These are phyloP conservation scores for Asteroscopus sphinx DNA, from an alignment of 2,888 invertebrate species.

Conservation along the genomic window DNA sequence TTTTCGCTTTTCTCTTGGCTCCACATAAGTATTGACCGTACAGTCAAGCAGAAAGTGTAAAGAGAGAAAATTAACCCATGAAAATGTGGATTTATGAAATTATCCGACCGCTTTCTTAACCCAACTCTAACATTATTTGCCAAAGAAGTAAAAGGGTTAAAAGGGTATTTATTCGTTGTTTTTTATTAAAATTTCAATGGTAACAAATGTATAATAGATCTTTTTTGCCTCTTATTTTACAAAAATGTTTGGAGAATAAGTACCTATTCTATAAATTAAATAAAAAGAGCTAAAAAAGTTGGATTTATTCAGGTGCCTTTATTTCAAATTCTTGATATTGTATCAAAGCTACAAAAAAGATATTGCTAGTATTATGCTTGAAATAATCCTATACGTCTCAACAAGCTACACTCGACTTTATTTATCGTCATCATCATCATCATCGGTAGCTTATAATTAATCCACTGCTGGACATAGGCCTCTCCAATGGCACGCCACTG, in stretches of 20 bases:
- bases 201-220: slow-evolving; percentile 6
- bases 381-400: too few species aligned
- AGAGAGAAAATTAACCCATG: slow-evolving; percentile 55
- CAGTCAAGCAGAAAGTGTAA: slow-evolving; percentile 52
- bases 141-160: slow-evolving; percentile 42
- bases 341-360: too few species aligned
- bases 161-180: slow-evolving; percentile 38
- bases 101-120: slow-evolving; percentile 45
- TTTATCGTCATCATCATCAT: too few species aligned
- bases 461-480: too few species aligned
- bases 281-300: too few species aligned
- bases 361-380: too few species aligned
- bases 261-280: too few species aligned
- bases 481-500: too few species aligned
- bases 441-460: too few species aligned
- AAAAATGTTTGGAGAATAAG: slow-evolving; percentile 1
- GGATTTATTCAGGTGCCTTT: too few species aligned
- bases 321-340: too few species aligned
- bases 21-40: slow-evolving; percentile 50
- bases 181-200: slow-evolving; percentile 28
- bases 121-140: slow-evolving; percentile 44
- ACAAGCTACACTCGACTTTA: too few species aligned
- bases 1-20: slow-evolving; percentile 25
- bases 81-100: slow-evolving; percentile 60
- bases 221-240: background rate